These are phyloP conservation scores for Lasioglossum vierecki DNA, from an alignment of 2,888 invertebrate species.

Conservation along the genomic window DNA sequence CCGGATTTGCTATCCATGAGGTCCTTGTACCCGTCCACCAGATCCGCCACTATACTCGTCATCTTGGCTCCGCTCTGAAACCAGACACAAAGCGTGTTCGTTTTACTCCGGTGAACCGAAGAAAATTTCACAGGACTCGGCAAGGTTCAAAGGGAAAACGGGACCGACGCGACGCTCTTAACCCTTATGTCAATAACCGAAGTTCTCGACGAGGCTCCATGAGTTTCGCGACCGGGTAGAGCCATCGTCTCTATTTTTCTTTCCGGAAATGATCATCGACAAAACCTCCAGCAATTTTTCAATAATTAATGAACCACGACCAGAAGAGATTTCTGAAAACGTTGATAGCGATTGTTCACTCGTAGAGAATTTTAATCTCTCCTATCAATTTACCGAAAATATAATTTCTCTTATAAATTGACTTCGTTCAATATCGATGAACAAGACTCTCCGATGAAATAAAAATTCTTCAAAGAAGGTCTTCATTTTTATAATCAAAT, in stretches of 20 bases:
- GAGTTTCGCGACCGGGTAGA: neutral
- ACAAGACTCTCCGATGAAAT: too few relatives aligned
- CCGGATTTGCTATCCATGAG: slow-evolving; percentile 90
- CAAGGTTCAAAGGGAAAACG: neutral
- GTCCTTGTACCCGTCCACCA: slow-evolving; percentile 88
- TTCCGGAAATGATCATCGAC: neutral
- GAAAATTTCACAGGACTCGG: slow-evolving; percentile 1
- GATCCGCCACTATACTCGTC: slow-evolving; percentile 85
- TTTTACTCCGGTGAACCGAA: slow-evolving; percentile 4
- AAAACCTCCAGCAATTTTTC: neutral
- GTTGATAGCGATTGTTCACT: neutral
- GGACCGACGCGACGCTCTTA: neutral
- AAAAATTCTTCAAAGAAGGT: too few relatives aligned
- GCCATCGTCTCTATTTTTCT: neutral
- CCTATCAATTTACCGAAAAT: too few relatives aligned
- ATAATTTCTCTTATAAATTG: too few relatives aligned
- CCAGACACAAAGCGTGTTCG: slow-evolving; percentile 31
- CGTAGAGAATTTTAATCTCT: too few relatives aligned
- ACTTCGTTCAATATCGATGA: too few relatives aligned
- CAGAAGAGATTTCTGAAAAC: neutral
- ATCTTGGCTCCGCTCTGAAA: slow-evolving; percentile 84
- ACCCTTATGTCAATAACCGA: neutral
- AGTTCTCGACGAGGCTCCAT: neutral
- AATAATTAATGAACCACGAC: neutral
- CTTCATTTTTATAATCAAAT: too few relatives aligned